Base-by-base conservation (phyloP, 30 jellyfish, hydroid and myxozoan genomes). In the Haliclystus octoradiatus region DNA sequence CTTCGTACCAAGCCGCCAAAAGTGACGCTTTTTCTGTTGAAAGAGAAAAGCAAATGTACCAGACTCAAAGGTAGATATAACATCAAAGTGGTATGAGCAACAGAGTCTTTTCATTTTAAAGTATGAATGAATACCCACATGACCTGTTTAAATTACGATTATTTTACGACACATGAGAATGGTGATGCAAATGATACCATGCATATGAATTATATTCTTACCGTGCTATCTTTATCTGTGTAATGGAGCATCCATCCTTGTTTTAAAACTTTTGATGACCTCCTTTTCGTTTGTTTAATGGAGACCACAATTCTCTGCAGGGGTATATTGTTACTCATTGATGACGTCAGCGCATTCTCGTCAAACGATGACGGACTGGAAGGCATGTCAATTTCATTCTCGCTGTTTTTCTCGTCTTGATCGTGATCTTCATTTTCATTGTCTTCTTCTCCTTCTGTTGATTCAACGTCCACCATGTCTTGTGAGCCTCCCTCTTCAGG, bases 1-100 rank as follows among this genome's bases (percentile, higher is more conserved):
- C 71, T 89, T 89, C 28, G 98, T 89, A 63, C 80, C 98, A 71
- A 89, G 71, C 27, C 98, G 93, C 98, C 98, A 89, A 70, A 78
- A 89, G 62, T 89, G n/a, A n/a, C n/a, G 95, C 33, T 63, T 69
- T 57, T 89, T 80, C 67, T 87, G 76, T 95, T 89, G 50, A 2
- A 87, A 79, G 13, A 9, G 34, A 66, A n/a, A 12, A 53, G 7
- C 25, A 12, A 19, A 40, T 5, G 9, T 9, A 40, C 19, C 19
- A 19, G 19, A 5, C 57, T 5, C 57, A 40, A 40, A 40, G 9
- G n/a, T n/a, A n/a, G n/a, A n/a, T n/a, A n/a, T 40, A 9, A 40
- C 57, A 40, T 5, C 19, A 40, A 5, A 40, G 57, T 19, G 19
- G 19, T 9, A 40, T 5, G 57, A 40, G 57, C 9, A 40, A 19